A percentile compares a stretch with the other conserved stretches of the same genome.
phyloP scores from a whole-genome alignment of 2,797 vertebrate genomes.

The Pogoniulus pusillus region DNA sequence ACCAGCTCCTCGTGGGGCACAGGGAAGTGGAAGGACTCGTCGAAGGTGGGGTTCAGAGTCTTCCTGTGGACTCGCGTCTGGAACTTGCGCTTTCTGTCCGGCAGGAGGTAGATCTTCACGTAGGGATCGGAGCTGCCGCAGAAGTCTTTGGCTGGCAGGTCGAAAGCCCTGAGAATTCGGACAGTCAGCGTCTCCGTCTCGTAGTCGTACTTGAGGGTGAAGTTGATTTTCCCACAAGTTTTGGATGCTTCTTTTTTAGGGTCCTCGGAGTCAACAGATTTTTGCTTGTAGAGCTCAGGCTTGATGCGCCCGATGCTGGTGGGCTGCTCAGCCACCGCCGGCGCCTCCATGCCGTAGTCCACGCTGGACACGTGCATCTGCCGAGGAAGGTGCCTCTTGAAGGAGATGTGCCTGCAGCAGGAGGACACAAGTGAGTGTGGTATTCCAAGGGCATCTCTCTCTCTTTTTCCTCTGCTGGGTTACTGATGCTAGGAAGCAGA shows the following conservation, averaged over 20 bases:
- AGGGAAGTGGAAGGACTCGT: slow-evolving; percentile 94
- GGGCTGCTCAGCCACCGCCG: slow-evolving; percentile 85
- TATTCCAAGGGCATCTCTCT: not conserved
- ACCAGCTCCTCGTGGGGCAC: slow-evolving; percentile 93
- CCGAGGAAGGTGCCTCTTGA: slow-evolving; percentile 93
- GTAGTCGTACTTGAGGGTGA: slow-evolving; percentile 95
- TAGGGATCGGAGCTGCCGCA: slow-evolving; percentile 98
- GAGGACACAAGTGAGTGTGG: not conserved
- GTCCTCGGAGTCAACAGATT: slow-evolving; percentile 86
- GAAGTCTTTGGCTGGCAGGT: slow-evolving; percentile 96
- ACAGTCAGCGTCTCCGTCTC: slow-evolving; percentile 92
- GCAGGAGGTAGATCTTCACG: slow-evolving; percentile 97
- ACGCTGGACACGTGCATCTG: slow-evolving; percentile 96
- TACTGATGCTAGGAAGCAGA: too few species aligned
- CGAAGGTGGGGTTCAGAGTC: slow-evolving; percentile 94
- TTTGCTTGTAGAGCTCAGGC: slow-evolving; percentile 95
- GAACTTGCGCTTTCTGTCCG: slow-evolving; percentile 96
- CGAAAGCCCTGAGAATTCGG: slow-evolving; percentile 90
- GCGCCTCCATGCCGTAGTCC: slow-evolving; percentile 87
- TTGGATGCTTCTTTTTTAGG: slow-evolving; percentile 86
- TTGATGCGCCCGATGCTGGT: slow-evolving; percentile 97
- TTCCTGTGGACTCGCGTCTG: slow-evolving; percentile 98
- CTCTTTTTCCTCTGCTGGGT: not conserved
- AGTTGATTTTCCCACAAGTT: slow-evolving; percentile 95
- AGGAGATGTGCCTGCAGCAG: slow-evolving; percentile 90